Evolutionary conservation across 2,113 vertebrate species (phyloP).

Genomic region (Tetraodon nigroviridis): DNA sequence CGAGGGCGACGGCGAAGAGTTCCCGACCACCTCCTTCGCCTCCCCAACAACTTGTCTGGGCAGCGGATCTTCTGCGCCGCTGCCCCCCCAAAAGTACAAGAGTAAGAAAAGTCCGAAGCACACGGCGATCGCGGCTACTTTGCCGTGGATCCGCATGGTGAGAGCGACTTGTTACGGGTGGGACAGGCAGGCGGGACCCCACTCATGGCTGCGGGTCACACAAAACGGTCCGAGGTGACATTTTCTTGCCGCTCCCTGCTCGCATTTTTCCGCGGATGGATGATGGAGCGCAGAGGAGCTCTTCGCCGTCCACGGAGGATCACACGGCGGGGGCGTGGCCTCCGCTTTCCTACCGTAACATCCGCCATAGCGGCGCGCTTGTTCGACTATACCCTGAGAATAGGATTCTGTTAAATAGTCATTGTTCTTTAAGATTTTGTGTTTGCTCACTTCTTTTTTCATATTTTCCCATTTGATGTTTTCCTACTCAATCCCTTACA

Average conservation of each 20-base stretch:
- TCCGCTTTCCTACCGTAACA: conserved; percentile 58
- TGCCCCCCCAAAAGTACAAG: conserved; percentile 77
- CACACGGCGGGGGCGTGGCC: conserved; percentile 62
- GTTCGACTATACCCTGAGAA: no score
- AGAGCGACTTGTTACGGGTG: conserved; percentile 41
- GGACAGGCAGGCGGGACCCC: conserved; percentile 16
- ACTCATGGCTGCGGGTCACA: conserved; percentile 61
- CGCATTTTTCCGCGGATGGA: conserved; percentile 62
- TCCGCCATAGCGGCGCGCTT: not conserved
- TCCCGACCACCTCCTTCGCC: conserved; percentile 18
- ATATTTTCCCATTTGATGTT: no score
- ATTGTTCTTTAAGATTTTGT: no score
- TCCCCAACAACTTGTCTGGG: conserved; percentile 55
- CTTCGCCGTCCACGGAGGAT: conserved; percentile 51
- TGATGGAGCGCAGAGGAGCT: conserved; percentile 58
- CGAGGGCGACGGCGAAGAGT: conserved; percentile 24
- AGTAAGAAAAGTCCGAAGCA: conserved; percentile 78
- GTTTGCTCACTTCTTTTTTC: no score
- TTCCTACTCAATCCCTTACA: no score
- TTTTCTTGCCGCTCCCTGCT: conserved; percentile 59
- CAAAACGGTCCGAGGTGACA: conserved; percentile 40
- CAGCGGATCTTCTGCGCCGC: conserved; percentile 66
- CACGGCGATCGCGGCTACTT: conserved; percentile 63
- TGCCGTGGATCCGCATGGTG: conserved; percentile 75
- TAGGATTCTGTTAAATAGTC: no score